Percentiles rank a stretch among this genome's conserved stretches.
These are phyloP conservation scores for Panulirus ornatus DNA, from an alignment of 1,140 invertebrate genomes.

Conservation along the genomic window DNA sequence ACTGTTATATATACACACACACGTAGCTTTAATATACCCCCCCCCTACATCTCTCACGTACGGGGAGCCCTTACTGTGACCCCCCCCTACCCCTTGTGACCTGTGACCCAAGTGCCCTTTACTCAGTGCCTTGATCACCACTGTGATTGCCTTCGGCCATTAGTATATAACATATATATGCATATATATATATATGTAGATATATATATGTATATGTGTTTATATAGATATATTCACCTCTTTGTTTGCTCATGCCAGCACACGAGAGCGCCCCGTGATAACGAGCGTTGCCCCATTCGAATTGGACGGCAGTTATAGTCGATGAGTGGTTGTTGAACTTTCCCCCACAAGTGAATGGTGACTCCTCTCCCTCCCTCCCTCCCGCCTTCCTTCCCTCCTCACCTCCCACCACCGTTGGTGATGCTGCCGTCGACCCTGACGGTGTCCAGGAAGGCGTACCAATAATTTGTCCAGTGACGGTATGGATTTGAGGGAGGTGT, in stretches of 20 bases:
- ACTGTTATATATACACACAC: too few relatives aligned
- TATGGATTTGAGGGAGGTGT: too few relatives aligned
- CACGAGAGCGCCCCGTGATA: background rate
- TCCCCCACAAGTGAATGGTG: background rate
- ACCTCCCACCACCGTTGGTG: too few relatives aligned
- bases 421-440: too few relatives aligned
- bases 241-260: slow-evolving; percentile 22
- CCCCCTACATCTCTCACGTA: too few relatives aligned
- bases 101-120: slow-evolving; percentile 57
- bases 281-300: background rate
- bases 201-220: background rate
- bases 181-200: slow-evolving; percentile 2
- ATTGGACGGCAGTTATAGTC: background rate
- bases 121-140: slow-evolving; percentile 50
- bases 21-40: too few relatives aligned
- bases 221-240: background rate
- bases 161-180: background rate
- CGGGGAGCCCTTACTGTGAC: background rate
- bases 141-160: slow-evolving; percentile 49
- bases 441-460: too few relatives aligned
- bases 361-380: too few relatives aligned
- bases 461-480: too few relatives aligned
- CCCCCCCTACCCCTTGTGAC: background rate
- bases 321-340: background rate
- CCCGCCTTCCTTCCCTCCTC: too few relatives aligned